Percentiles rank a stretch among this genome's conserved stretches.
Conservation (phyloP, 30 jellyfish, hydroid and myxozoan genomes). For the Aurelia sp. region DNA sequence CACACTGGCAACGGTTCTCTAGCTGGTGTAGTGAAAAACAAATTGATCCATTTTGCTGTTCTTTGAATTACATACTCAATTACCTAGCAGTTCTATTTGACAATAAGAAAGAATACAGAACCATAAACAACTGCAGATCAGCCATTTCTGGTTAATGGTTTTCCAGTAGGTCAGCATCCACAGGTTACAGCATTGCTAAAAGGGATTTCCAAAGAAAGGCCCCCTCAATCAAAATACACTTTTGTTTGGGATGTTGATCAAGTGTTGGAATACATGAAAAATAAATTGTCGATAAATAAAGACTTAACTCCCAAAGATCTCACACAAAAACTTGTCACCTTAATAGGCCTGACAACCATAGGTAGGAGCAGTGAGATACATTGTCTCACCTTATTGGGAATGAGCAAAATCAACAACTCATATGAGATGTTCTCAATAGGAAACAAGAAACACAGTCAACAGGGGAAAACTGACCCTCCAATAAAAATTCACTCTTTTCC, state of each 20-base stretch:
- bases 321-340: background rate
- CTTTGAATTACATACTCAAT: slow-evolving; percentile 13
- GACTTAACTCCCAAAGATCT: slow-evolving; percentile 16
- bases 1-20: slow-evolving; percentile 60
- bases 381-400: slow-evolving; percentile 3
- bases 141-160: slow-evolving; percentile 58
- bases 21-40: slow-evolving; percentile 55
- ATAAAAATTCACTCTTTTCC: background rate
- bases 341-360: slow-evolving; percentile 30
- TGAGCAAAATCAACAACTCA: background rate
- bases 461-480: slow-evolving; percentile 14
- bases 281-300: background rate
- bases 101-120: slow-evolving; percentile 23
- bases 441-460: slow-evolving; percentile 3
- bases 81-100: slow-evolving; percentile 38
- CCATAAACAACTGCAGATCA: slow-evolving; percentile 38
- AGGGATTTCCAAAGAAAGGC: slow-evolving; percentile 34
- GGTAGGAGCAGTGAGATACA: slow-evolving; percentile 32
- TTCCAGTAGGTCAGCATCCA: slow-evolving; percentile 59
- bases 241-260: slow-evolving; percentile 35
- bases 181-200: slow-evolving; percentile 2
- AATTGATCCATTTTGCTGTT: slow-evolving; percentile 50
- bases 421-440: background rate
- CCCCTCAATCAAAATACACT: slow-evolving; percentile 20
- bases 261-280: background rate